A percentile compares a stretch with the other conserved stretches of the same genome.
phyloP scores from a whole-genome alignment of 2,113 vertebrate genomes.

The Pelvicachromis taeniatus region DNA sequence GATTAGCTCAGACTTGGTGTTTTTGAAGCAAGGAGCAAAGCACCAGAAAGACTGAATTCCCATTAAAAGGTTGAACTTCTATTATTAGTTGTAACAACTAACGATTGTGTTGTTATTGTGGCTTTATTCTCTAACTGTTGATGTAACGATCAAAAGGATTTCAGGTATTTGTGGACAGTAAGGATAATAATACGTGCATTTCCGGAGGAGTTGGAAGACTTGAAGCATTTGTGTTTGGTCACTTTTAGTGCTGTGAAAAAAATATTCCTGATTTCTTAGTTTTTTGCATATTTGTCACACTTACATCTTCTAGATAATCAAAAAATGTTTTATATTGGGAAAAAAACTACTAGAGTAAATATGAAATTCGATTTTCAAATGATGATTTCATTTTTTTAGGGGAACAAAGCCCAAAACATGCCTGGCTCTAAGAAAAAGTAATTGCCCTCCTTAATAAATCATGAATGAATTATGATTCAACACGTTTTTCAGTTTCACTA shows the following conservation, averaged over 20 bases:
- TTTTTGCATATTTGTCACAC: background rate
- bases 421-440: background rate
- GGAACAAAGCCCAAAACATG: background rate
- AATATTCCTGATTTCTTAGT: background rate
- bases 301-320: background rate
- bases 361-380: background rate
- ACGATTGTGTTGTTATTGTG: background rate
- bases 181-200: background rate
- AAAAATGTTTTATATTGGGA: background rate
- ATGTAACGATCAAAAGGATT: background rate
- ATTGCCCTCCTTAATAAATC: background rate
- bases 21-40: conserved; percentile 6
- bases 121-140: background rate
- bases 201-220: background rate
- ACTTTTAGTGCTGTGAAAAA: background rate
- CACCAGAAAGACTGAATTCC: background rate
- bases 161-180: background rate
- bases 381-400: background rate
- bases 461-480: background rate
- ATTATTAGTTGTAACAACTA: background rate
- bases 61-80: background rate
- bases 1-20: background rate
- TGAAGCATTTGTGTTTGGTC: background rate
- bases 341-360: background rate
- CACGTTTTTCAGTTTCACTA: background rate